These are phyloP conservation scores for Ispidina picta DNA, from an alignment of 2,797 vertebrate genomes.

Conservation along the genomic window DNA sequence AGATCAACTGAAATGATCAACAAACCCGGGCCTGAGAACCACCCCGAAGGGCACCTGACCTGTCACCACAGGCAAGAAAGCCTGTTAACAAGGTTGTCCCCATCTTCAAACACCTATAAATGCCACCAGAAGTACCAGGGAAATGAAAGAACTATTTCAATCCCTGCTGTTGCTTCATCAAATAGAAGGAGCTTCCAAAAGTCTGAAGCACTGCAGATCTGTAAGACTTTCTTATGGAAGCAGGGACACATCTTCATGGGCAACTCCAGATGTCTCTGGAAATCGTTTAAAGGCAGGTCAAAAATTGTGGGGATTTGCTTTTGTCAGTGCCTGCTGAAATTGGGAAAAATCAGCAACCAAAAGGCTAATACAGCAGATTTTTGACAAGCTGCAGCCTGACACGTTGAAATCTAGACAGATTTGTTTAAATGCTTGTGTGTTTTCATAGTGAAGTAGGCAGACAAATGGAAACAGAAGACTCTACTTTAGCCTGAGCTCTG, in stretches of 20 bases:
- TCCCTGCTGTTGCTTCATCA: background rate
- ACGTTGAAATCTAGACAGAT: background rate
- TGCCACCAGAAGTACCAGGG: background rate
- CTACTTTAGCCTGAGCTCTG: background rate
- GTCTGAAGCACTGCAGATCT: background rate
- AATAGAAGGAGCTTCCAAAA: background rate
- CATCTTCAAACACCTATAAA: background rate
- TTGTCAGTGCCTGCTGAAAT: background rate
- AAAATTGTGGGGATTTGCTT: background rate
- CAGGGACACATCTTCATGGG: fast-evolving
- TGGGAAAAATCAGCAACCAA: background rate
- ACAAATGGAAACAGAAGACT: background rate
- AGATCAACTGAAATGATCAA: background rate
- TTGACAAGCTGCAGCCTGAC: background rate
- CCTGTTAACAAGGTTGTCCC: background rate
- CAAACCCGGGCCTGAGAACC: background rate
- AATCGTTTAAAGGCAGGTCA: background rate
- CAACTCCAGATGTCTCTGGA: background rate
- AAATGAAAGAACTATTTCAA: background rate
- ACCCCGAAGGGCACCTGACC: background rate
- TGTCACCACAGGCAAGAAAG: background rate
- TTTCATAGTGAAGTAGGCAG: background rate
- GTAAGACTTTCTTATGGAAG: background rate
- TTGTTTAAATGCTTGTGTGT: background rate
- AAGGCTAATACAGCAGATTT: constrained; percentile 1